Evolutionary conservation across 37 sponge, comb jelly and placozoan species (phyloP).

Genomic region (Ianthella basta): DNA sequence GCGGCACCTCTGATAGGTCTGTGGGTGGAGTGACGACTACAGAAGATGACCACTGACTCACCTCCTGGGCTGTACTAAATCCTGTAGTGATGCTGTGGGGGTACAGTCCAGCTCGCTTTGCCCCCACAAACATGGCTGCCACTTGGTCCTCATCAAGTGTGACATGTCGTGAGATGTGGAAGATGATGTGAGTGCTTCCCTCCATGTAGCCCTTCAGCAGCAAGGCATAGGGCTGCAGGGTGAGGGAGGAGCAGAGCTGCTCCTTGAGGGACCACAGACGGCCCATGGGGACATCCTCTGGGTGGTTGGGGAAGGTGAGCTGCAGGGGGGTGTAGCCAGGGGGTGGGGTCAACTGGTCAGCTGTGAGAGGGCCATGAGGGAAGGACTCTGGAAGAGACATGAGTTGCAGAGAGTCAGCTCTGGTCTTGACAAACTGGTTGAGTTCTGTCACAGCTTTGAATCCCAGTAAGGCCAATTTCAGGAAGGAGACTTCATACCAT

Average conservation of each 20-base stretch:
- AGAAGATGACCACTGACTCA: too few relatives aligned
- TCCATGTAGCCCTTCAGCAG: conserved; percentile 28
- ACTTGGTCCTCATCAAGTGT: too few relatives aligned
- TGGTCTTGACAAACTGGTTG: conserved; percentile 8
- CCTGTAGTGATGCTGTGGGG: too few relatives aligned
- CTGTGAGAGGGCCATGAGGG: background rate
- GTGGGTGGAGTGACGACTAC: too few relatives aligned
- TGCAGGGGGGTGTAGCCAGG: conserved; percentile 5
- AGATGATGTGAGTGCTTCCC: background rate
- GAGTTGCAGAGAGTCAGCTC: background rate
- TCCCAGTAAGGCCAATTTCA: background rate
- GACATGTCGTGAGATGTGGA: background rate
- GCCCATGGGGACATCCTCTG: background rate
- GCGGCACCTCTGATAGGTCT: too few relatives aligned
- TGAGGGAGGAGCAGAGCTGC: background rate
- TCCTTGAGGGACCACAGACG: conserved; percentile 9
- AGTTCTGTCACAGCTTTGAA: background rate
- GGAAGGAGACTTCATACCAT: conserved; percentile 16
- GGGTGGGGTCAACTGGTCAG: conserved; percentile 21
- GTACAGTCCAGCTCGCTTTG: too few relatives aligned
- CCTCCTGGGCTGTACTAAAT: too few relatives aligned
- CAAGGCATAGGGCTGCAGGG: conserved; percentile 16
- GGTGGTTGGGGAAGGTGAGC: background rate
- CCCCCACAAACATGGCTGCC: too few relatives aligned
- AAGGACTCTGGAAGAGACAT: background rate